Percentiles rank a stretch among this genome's conserved stretches.
phyloP scores from a whole-genome alignment of 2,797 vertebrate species.

The Micromesistius poutassou region DNA sequence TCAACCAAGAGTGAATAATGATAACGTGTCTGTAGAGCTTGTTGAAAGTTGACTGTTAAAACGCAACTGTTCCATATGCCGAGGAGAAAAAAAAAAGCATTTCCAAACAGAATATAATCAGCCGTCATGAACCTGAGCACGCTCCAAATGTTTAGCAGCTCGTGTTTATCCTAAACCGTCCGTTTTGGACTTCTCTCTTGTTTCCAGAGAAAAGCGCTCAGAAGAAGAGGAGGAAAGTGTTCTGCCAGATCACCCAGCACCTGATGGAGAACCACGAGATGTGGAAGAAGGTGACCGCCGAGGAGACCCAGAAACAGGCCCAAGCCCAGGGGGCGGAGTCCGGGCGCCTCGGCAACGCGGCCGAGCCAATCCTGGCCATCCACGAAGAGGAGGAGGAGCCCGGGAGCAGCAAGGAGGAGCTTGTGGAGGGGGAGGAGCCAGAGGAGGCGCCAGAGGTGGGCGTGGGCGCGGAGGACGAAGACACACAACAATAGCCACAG shows the following conservation, averaged over 20 bases:
- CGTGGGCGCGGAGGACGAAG: constrained; percentile 28
- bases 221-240: constrained; percentile 87
- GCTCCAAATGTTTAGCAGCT: not conserved
- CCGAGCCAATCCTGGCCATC: constrained; percentile 90
- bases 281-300: constrained; percentile 96
- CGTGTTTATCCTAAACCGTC: not conserved
- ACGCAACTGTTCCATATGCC: not conserved
- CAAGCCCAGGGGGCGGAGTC: constrained; percentile 65
- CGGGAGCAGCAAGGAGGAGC: constrained; percentile 74
- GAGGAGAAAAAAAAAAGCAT: not conserved
- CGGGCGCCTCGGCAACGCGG: constrained; percentile 68
- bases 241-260: constrained; percentile 94
- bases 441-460: constrained; percentile 36
- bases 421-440: constrained; percentile 58
- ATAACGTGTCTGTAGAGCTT: not conserved
- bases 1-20: not conserved
- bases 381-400: constrained; percentile 93
- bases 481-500: constrained; percentile 56
- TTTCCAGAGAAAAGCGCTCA: constrained; percentile 65
- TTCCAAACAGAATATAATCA: not conserved
- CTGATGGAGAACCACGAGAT: constrained; percentile 95
- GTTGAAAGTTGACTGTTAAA: not conserved
- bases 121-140: not conserved
- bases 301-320: constrained; percentile 75
- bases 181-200: not conserved